Evolutionary conservation across 1,140 invertebrate species (phyloP), one percentile per base, ranked within the genome.

Genomic region (Nephotettix cincticeps): DNA sequence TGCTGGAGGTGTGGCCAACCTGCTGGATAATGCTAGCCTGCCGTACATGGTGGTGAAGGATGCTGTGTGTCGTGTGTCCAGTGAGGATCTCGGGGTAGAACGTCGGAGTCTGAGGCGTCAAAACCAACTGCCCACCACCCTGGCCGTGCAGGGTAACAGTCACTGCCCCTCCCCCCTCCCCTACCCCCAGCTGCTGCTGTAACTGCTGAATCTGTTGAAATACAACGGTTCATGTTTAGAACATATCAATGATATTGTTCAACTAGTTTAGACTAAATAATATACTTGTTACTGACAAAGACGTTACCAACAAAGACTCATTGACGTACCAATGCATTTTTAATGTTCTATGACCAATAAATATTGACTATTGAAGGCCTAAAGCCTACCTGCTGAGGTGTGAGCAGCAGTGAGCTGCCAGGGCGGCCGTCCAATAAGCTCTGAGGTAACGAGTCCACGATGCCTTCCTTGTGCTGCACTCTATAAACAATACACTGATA

Each of bases 371-470:
- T n/a, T n/a, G n/a, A n/a, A n/a, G n/a, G n/a, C n/a, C n/a, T n/a
- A n/a, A n/a, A 23, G 30, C 28, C 54, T 79, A 85, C 84, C 80
- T 85, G 84, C 76, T 84, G 83, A 78, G 83, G 83, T 19, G 84
- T 85, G 40, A 85, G 79, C 73, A 84, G 81, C 78, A 85, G 83
- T 82, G 83, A 83, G 82, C 83, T 83, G 81, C 83, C 82, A 82
- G 84, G 83, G 83, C 83, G 83, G 81, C 84, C 82, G 83, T 85
- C 84, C 82, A 85, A 73, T 68, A 78, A 73, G 71, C 76, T 72
- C 75, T 77, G 77, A 73, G 76, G 76, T 76, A 78, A 65, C 68
- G 77, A 85, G 82, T 84, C 84, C 83, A 85, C 82, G 82, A 83
- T 84, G 83, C 83, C 81, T 81, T 83, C 82, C 81, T 79, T 79